Evolutionary conservation across 1,140 invertebrate species (phyloP).

Genomic region (Venturia canescens): DNA sequence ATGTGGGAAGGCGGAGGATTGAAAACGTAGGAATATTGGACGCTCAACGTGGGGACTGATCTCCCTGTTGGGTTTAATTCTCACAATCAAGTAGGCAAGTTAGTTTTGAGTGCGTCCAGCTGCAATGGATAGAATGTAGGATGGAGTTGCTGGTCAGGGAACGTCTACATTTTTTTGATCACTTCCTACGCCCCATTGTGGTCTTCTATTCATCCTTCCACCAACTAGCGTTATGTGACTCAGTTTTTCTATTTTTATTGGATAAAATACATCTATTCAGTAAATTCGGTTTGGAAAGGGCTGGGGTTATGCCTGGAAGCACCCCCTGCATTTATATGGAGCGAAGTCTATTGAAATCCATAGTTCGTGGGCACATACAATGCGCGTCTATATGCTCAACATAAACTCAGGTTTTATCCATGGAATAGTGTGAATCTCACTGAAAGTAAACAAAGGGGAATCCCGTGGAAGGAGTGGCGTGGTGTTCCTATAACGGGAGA

Average conservation of each 20-base stretch:
- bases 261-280: not conserved
- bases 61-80: not conserved
- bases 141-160: no score
- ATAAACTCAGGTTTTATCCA: constrained; percentile 46
- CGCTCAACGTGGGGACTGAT: not conserved
- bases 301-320: not conserved
- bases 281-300: not conserved
- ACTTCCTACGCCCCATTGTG: no score
- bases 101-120: no score
- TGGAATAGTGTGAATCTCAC: constrained; percentile 18
- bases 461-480: not conserved
- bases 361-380: constrained; percentile 53
- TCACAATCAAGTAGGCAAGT: not conserved
- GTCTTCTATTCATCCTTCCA: no score
- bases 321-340: constrained; percentile 49
- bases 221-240: no score
- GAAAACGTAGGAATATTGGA: no score
- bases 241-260: not conserved
- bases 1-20: no score
- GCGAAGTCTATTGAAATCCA: constrained; percentile 39
- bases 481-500: constrained; percentile 30
- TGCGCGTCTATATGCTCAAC: constrained; percentile 36
- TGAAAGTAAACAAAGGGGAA: constrained; percentile 47
- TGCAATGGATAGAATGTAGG: no score
- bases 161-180: no score